Evolutionary conservation across 2,888 invertebrate species (phyloP), one percentile per base, ranked within the genome.

Genomic region (Endotricha flammealis): DNA sequence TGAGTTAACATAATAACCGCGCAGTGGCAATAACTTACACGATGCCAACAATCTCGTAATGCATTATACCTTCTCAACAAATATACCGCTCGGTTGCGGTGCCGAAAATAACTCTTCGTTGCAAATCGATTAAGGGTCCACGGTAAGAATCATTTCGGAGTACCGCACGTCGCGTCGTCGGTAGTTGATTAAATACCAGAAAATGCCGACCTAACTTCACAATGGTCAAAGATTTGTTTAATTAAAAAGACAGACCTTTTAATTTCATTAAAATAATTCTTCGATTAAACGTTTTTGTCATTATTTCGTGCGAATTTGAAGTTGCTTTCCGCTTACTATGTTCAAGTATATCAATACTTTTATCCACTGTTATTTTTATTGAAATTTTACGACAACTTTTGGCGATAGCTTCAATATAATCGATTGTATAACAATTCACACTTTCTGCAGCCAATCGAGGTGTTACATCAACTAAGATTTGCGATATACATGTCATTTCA

Each of bases 381-480:
- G 16, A 14, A 27, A 39, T 43, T 46, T 43, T 36, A 38, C 36
- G 29, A 25, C 29, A 32, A 45, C 41, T 41, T n/a, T n/a, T n/a
- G n/a, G n/a, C n/a, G n/a, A n/a, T n/a, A n/a, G n/a, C n/a, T 45
- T 46, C 49, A 42, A 38, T 52, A 47, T 50, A 55, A 57, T 47
- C 45, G 47, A 57, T 63, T 65, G 60, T 58, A 58, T 64, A 64
- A 65, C 53, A 51, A 47, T 50, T 47, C 38, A 42, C 50, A 50
- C 37, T 55, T 55, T 61, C 41, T 54, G 55, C 62, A 56, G 52
- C 48, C 41, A 32, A 32, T 38, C 37, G 33, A n/a, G 25, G 4
- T 24, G 33, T 52, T 49, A 45, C 49, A 46, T 49, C 47, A 48
- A 40, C 38, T 9, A 22, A 29, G 30, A 22, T 36, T 36, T 36